Conservation (phyloP, 2,888 invertebrate genomes). For the Callyntrura guangdongensis region DNA sequence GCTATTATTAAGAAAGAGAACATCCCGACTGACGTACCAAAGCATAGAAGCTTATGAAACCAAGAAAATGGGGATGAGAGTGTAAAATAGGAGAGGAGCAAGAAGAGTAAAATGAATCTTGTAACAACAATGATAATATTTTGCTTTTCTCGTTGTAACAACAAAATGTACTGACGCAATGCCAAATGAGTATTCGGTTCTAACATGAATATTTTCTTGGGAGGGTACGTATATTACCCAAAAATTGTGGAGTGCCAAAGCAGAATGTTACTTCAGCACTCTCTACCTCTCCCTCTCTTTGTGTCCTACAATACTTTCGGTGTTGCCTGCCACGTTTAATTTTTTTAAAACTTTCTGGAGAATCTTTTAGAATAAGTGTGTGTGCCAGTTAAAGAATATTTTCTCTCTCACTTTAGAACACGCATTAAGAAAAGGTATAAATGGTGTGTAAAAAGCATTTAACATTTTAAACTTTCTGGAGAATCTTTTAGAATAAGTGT, state of each 20-base stretch:
- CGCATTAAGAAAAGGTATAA: conserved; percentile 52
- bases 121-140: conserved; percentile 47
- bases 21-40: not conserved
- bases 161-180: conserved; percentile 35
- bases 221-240: not conserved
- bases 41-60: not conserved
- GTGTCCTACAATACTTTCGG: not conserved
- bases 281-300: too few species aligned
- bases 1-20: not conserved
- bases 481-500: conserved; percentile 58
- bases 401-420: not conserved
- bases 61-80: not conserved
- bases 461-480: conserved; percentile 29
- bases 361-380: conserved; percentile 59
- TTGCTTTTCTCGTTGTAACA: conserved; percentile 31
- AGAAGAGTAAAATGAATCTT: conserved; percentile 38
- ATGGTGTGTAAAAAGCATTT: conserved; percentile 41
- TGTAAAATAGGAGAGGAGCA: not conserved
- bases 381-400: not conserved
- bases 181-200: conserved; percentile 41
- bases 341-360: conserved; percentile 30
- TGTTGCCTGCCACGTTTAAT: not conserved
- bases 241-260: not conserved
- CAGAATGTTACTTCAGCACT: conserved; percentile 2
- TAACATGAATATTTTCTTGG: conserved; percentile 44